Conservation (phyloP, 2,888 invertebrate genomes). For the Miltochrista miniata region DNA sequence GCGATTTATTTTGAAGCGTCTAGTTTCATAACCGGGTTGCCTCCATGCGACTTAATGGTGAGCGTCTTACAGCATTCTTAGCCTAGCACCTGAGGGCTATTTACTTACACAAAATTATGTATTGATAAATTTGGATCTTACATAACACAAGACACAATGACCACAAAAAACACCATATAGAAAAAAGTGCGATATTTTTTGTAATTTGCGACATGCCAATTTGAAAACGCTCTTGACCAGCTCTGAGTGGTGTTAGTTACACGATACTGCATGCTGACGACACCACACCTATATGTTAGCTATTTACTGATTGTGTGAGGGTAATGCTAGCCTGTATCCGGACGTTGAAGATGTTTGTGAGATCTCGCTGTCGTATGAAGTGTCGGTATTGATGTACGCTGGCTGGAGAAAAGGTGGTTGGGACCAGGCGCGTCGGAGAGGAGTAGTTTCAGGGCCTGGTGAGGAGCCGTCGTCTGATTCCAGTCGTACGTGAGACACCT, state of each 20-base stretch:
- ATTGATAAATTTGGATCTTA: no score
- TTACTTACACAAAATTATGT: no score
- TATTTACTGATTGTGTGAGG: slow-evolving; percentile 43
- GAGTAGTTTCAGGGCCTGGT: slow-evolving; percentile 60
- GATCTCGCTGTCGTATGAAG: slow-evolving; percentile 92
- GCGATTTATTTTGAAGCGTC: no score
- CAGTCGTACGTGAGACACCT: slow-evolving; percentile 58
- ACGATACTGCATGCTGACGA: slow-evolving; percentile 32
- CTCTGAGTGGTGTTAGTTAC: slow-evolving; percentile 28
- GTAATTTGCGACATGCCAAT: slow-evolving; percentile 6
- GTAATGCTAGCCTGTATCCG: slow-evolving; percentile 87
- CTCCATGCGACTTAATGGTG: no score
- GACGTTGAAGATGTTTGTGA: slow-evolving; percentile 94
- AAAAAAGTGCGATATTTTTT: no score
- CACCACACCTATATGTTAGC: slow-evolving; percentile 23
- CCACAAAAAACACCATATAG: no score
- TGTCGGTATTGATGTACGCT: slow-evolving; percentile 80
- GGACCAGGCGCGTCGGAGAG: slow-evolving; percentile 72
- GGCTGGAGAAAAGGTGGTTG: slow-evolving; percentile 57
- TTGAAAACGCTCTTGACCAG: slow-evolving; percentile 17
- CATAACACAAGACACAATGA: no score
- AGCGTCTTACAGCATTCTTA: no score
- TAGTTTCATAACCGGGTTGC: no score
- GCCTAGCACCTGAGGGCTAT: no score
- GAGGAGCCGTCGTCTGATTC: slow-evolving; percentile 74